phyloP scores from a whole-genome alignment of 2,113 vertebrate genomes.

The Lycocorax pyrrhopterus region DNA sequence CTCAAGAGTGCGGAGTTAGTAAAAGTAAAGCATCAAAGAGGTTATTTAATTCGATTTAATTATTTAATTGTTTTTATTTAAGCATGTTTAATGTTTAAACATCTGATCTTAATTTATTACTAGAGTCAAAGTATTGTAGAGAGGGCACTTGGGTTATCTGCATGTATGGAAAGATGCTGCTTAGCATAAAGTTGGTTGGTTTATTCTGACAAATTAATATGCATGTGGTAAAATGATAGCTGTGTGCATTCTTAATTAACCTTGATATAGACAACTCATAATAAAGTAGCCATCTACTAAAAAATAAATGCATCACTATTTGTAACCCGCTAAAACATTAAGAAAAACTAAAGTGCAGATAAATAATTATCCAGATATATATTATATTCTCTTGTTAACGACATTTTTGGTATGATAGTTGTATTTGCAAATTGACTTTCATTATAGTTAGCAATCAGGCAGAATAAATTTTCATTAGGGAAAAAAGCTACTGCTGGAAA shows the following conservation, averaged over 20 bases:
- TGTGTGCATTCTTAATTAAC: neutral
- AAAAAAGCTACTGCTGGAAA: neutral
- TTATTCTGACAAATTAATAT: conserved; percentile 28
- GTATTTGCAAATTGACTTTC: neutral
- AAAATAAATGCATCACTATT: neutral
- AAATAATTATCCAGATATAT: neutral
- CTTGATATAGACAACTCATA: neutral
- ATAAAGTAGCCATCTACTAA: neutral
- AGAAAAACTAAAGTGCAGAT: neutral
- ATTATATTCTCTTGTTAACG: neutral
- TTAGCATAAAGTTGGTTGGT: neutral
- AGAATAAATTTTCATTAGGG: neutral
- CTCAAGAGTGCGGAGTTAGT: neutral
- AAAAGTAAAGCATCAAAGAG: neutral
- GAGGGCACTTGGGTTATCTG: neutral
- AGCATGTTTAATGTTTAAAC: neutral
- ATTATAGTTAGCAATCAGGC: neutral
- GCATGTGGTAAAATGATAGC: conserved; percentile 2
- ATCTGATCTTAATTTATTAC: neutral
- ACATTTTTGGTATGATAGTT: neutral
- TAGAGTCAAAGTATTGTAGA: neutral
- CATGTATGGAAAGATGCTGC: neutral
- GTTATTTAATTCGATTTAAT: neutral
- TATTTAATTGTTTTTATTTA: neutral
- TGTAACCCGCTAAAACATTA: neutral